Evolutionary conservation across 1,140 invertebrate species (phyloP).

Genomic region (Euwallacea fornicatus): DNA sequence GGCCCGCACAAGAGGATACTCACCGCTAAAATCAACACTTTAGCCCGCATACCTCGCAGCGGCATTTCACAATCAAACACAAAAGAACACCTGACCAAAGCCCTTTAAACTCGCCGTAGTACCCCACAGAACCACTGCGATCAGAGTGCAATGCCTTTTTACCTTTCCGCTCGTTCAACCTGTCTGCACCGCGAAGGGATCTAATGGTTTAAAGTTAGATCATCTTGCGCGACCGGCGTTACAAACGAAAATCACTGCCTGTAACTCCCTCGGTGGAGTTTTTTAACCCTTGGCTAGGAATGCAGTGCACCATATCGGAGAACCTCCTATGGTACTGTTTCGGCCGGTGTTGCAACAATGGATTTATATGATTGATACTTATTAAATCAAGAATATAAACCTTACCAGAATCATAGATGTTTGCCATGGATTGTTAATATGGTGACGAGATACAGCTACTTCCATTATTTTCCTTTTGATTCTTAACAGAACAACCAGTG

Average conservation of each 20-base stretch:
- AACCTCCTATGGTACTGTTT: not conserved
- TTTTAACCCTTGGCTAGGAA: conserved; percentile 52
- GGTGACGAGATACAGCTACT: too few species aligned
- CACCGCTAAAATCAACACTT: conserved; percentile 18
- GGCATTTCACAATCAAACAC: not conserved
- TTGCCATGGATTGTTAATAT: too few species aligned
- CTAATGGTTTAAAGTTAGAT: conserved; percentile 20
- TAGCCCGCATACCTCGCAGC: conserved; percentile 14
- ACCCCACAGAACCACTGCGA: too few species aligned
- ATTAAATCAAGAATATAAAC: too few species aligned
- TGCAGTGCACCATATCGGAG: conserved; percentile 18
- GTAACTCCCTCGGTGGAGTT: conserved; percentile 53
- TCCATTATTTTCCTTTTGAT: too few species aligned
- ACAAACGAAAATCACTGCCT: conserved; percentile 49
- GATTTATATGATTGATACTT: too few species aligned
- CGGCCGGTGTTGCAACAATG: too few species aligned
- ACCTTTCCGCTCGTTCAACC: conserved; percentile 29
- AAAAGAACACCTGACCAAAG: conserved; percentile 18
- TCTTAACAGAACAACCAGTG: too few species aligned
- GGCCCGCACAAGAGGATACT: not conserved
- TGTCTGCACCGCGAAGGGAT: conserved; percentile 25
- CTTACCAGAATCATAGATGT: too few species aligned
- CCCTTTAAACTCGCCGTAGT: conserved; percentile 18
- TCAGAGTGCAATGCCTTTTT: conserved; percentile 36
- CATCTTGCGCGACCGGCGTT: conserved; percentile 24